These are phyloP conservation scores for Tetheella fluctuosa DNA, from an alignment of 2,888 invertebrate species.

Conservation along the genomic window DNA sequence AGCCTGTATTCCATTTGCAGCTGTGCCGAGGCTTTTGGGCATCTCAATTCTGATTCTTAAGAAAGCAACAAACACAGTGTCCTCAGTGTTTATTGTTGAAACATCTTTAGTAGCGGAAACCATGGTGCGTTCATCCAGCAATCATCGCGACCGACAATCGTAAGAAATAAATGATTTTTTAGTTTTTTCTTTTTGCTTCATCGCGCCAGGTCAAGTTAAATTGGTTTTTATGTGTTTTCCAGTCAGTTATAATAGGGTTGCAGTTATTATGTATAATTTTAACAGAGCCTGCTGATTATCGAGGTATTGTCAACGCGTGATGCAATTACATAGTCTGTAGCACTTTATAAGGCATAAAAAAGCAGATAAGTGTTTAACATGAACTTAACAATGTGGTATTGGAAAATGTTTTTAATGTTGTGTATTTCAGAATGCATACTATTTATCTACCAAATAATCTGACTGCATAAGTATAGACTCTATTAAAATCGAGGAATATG, in stretches of 20 bases:
- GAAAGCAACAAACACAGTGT: constrained; percentile 16
- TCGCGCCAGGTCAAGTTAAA: constrained; percentile 44
- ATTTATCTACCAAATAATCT: neutral
- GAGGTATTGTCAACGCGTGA: constrained; percentile 57
- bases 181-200: constrained; percentile 45
- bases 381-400: neutral
- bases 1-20: constrained; percentile 67
- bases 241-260: constrained; percentile 46
- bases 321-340: constrained; percentile 35
- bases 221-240: constrained; percentile 74
- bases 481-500: too few relatives aligned
- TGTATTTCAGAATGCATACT: neutral
- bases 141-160: constrained; percentile 68
- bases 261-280: constrained; percentile 66
- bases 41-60: constrained; percentile 23
- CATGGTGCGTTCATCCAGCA: constrained; percentile 49
- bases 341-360: neutral
- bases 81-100: constrained; percentile 27
- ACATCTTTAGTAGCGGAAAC: constrained; percentile 62
- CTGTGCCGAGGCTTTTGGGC: constrained; percentile 42
- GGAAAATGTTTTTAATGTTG: neutral
- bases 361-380: neutral
- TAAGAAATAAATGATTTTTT: constrained; percentile 75
- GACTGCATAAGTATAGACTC: too few relatives aligned
- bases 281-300: constrained; percentile 43